Percentiles rank a stretch among this genome's conserved stretches.
Evolutionary conservation across 2,888 invertebrate species (phyloP).

Genomic region (Cephus runcator): DNA sequence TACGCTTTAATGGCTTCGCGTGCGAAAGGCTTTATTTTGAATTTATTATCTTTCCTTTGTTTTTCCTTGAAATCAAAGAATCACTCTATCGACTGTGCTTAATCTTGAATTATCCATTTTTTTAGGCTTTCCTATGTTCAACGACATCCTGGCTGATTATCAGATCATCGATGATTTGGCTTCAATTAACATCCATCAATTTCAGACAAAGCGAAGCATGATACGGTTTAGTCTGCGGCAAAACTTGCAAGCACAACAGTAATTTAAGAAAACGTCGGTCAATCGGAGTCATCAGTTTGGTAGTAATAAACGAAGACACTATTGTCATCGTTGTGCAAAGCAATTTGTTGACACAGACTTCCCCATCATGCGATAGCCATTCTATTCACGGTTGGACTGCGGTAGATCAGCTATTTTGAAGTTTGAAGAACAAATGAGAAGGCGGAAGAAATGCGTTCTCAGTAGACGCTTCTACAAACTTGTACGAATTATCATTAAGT

Average conservation of each 20-base stretch:
- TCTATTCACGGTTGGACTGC: too few species aligned
- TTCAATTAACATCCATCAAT: not conserved
- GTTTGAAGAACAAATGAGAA: not conserved
- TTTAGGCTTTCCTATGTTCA: not conserved
- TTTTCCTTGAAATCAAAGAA: not conserved
- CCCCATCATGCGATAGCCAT: slow-evolving; percentile 33
- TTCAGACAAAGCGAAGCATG: too few species aligned
- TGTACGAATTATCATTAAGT: not conserved
- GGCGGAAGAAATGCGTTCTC: not conserved
- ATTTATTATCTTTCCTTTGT: not conserved
- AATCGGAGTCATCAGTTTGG: slow-evolving; percentile 33
- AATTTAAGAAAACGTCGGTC: slow-evolving; percentile 40
- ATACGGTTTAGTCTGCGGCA: slow-evolving; percentile 31
- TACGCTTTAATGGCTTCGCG: not conserved
- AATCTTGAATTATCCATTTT: not conserved
- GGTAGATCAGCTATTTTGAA: not conserved
- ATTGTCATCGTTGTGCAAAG: slow-evolving; percentile 42
- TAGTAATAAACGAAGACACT: slow-evolving; percentile 38
- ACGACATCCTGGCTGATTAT: not conserved
- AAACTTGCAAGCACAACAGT: slow-evolving; percentile 35
- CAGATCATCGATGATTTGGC: not conserved
- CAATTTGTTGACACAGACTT: slow-evolving; percentile 50
- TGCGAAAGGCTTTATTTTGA: not conserved
- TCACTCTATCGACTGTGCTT: not conserved
- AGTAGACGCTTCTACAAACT: not conserved